Conservation (phyloP, 2,888 invertebrate species). For the Norana najaformis region DNA sequence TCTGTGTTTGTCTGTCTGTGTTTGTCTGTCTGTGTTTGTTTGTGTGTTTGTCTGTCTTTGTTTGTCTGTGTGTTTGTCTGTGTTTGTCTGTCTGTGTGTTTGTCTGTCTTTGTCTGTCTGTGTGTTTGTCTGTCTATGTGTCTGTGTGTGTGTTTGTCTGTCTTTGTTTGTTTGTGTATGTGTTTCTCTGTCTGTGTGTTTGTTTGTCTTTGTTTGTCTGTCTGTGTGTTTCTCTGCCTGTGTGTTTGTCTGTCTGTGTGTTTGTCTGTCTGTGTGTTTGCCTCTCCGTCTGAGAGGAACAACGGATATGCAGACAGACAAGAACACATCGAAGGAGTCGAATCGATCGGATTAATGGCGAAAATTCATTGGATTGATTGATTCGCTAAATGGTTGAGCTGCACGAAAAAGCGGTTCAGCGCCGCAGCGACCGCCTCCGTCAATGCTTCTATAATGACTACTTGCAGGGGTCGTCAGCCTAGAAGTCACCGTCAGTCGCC, state of each 20-base stretch:
- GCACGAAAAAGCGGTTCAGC: neutral
- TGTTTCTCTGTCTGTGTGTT: too few species aligned
- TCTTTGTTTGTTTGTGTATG: too few species aligned
- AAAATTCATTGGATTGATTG: neutral
- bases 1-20: neutral
- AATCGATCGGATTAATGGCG: conserved; percentile 13
- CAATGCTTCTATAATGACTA: neutral
- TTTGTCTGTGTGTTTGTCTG: neutral
- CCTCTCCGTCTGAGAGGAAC: neutral
- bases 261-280: neutral
- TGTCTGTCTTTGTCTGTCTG: neutral
- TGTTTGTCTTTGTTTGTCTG: neutral
- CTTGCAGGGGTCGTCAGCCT: neutral
- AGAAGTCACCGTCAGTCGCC: neutral
- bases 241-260: neutral
- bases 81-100: too few species aligned
- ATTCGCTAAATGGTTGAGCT: neutral
- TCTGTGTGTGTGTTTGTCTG: neutral
- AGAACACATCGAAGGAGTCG: neutral
- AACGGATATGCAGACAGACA: neutral
- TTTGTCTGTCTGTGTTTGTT: neutral
- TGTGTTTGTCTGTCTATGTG: too few species aligned
- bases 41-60: too few species aligned
- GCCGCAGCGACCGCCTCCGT: neutral
- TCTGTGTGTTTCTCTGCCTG: too few species aligned